Percentiles rank a stretch among this genome's conserved stretches.
These are phyloP conservation scores for Orthochromis malagaraziensis DNA, from an alignment of 2,113 vertebrate genomes.

Conservation along the genomic window DNA sequence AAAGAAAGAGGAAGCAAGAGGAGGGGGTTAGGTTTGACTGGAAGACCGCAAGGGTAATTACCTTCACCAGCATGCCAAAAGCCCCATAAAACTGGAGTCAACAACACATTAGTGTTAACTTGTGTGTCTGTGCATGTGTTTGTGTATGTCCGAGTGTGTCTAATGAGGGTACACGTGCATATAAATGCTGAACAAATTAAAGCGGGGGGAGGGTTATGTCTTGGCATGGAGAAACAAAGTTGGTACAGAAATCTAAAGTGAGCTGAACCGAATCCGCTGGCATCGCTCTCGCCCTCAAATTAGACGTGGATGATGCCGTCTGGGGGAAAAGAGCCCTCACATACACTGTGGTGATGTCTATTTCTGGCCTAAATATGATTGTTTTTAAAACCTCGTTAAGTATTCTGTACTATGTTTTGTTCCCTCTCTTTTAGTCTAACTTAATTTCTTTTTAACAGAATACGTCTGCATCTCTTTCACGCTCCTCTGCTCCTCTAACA, in stretches of 20 bases:
- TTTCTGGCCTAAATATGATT: background rate
- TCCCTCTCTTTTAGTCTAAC: background rate
- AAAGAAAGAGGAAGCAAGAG: constrained; percentile 1
- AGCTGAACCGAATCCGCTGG: background rate
- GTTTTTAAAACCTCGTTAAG: background rate
- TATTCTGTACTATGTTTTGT: background rate
- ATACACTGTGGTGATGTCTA: background rate
- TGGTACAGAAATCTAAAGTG: constrained; percentile 5
- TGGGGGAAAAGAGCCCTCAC: background rate
- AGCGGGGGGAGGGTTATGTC: background rate
- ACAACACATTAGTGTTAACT: constrained; percentile 69
- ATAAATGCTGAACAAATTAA: constrained; percentile 65
- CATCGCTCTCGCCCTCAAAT: constrained; percentile 7
- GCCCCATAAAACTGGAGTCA: constrained; percentile 69
- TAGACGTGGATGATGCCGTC: constrained; percentile 22
- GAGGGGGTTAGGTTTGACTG: constrained; percentile 47
- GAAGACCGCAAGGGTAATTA: constrained; percentile 72
- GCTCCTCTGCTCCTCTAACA: constrained; percentile 35
- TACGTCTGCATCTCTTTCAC: background rate
- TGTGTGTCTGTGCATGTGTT: constrained; percentile 49
- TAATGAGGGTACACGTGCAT: constrained; percentile 56
- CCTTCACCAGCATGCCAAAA: constrained; percentile 70
- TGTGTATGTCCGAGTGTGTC: constrained; percentile 43
- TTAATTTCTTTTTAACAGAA: background rate
- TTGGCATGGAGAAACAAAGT: constrained; percentile 28